Evolutionary conservation across 2,113 vertebrate genomes (phyloP).

Genomic region (Mesocricetus auratus): DNA sequence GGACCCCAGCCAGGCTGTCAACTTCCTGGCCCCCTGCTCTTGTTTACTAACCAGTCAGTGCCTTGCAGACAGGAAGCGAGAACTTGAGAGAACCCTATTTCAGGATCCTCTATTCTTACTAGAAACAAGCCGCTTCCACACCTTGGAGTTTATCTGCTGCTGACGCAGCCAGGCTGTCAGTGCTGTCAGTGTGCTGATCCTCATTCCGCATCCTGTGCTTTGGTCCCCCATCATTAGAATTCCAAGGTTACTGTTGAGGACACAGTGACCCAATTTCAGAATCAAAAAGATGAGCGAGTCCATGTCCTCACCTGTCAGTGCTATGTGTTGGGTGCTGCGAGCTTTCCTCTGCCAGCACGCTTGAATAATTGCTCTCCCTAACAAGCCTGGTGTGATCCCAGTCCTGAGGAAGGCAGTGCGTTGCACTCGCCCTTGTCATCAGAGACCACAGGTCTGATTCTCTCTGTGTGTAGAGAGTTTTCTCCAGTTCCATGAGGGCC

Average conservation of each 20-base stretch:
- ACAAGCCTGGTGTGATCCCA: background rate
- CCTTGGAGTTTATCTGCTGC: background rate
- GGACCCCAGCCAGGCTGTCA: background rate
- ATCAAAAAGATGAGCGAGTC: conserved; percentile 66
- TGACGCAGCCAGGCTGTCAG: background rate
- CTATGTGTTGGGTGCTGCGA: conserved; percentile 56
- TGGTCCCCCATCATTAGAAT: conserved; percentile 53
- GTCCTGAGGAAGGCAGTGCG: background rate
- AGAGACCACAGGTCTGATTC: background rate
- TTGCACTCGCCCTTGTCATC: background rate
- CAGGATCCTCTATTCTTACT: background rate
- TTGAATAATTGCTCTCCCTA: conserved; percentile 67
- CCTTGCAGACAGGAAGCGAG: conserved; percentile 9
- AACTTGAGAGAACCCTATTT: background rate
- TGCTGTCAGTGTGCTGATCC: background rate
- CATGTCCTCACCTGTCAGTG: conserved; percentile 69
- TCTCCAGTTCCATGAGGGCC: background rate
- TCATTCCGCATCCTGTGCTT: background rate
- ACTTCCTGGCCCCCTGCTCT: background rate
- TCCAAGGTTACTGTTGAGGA: conserved; percentile 59
- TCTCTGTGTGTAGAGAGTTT: background rate
- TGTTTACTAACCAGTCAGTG: background rate
- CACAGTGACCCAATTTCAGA: conserved; percentile 77
- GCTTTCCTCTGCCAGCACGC: conserved; percentile 41
- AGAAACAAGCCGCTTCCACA: conserved; percentile 10